Evolutionary conservation across 2,113 vertebrate species (phyloP).

Genomic region (Acanthochromis polyacanthus): DNA sequence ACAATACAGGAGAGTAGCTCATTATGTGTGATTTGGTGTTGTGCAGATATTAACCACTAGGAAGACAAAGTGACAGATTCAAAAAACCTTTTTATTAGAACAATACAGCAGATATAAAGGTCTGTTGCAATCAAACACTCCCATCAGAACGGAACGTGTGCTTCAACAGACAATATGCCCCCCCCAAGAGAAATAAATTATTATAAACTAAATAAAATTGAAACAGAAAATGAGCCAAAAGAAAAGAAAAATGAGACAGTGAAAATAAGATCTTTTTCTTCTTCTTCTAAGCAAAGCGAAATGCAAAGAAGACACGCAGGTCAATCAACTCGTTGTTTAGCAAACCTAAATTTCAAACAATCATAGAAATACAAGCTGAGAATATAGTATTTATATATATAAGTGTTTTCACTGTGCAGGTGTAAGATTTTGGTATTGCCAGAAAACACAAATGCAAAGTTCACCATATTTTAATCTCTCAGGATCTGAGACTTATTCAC

Average conservation of each 20-base stretch:
- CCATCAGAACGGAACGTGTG: slow-evolving; percentile 72
- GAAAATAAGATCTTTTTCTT: slow-evolving; percentile 1
- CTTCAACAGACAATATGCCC: slow-evolving; percentile 69
- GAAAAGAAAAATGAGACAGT: not conserved
- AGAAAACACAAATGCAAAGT: slow-evolving; percentile 18
- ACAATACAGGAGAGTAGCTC: too few species aligned
- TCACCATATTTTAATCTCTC: slow-evolving; percentile 22
- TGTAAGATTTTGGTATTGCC: slow-evolving; percentile 53
- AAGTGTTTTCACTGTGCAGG: slow-evolving; percentile 24
- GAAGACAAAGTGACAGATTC: slow-evolving; percentile 33
- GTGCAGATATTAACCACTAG: not conserved
- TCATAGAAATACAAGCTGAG: slow-evolving; percentile 4
- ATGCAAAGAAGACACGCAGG: slow-evolving; percentile 26
- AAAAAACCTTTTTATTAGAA: slow-evolving; percentile 83
- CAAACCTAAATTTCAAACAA: slow-evolving; percentile 38
- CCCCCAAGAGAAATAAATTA: slow-evolving; percentile 77
- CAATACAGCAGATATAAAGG: slow-evolving; percentile 86
- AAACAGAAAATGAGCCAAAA: slow-evolving; percentile 17
- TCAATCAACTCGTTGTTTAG: slow-evolving; percentile 22
- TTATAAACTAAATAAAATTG: slow-evolving; percentile 56
- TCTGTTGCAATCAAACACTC: slow-evolving; percentile 82
- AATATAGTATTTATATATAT: not conserved
- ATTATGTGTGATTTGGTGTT: not conserved
- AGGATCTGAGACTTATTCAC: not conserved
- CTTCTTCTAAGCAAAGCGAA: slow-evolving; percentile 5